phyloP scores from a whole-genome alignment of 2,888 invertebrate genomes.

The Agrochola lychnidis region DNA sequence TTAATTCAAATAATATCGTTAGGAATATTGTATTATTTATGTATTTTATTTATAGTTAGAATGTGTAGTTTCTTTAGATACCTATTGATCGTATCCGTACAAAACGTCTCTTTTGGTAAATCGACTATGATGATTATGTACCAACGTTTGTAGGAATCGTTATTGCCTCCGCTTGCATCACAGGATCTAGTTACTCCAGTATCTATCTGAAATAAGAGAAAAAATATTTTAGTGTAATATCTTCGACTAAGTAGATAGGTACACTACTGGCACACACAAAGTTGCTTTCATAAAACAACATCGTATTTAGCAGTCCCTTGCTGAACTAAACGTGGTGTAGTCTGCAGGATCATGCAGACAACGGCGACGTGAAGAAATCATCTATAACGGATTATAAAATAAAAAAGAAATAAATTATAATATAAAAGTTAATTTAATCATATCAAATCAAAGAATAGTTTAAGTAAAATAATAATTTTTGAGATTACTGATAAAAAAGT shows the following conservation, averaged over 20 bases:
- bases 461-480: no score
- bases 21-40: constrained; percentile 23
- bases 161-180: constrained; percentile 55
- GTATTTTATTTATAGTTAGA: constrained; percentile 38
- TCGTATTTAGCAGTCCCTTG: background rate
- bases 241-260: background rate
- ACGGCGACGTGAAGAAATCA: background rate
- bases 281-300: constrained; percentile 2
- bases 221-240: background rate
- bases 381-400: no score
- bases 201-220: constrained; percentile 43
- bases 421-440: no score
- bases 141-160: constrained; percentile 53
- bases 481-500: no score
- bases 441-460: no score
- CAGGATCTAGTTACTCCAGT: constrained; percentile 35
- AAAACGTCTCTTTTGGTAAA: constrained; percentile 45
- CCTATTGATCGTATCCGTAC: constrained; percentile 36
- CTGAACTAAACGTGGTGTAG: background rate
- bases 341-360: background rate
- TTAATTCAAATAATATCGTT: constrained; percentile 48
- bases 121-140: constrained; percentile 32
- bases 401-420: no score
- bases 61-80: constrained; percentile 32
- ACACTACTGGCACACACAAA: background rate